A percentile compares a stretch with the other conserved stretches of the same genome.
phyloP scores from a whole-genome alignment of 2,797 vertebrate species.

The Anguilla obscura region DNA sequence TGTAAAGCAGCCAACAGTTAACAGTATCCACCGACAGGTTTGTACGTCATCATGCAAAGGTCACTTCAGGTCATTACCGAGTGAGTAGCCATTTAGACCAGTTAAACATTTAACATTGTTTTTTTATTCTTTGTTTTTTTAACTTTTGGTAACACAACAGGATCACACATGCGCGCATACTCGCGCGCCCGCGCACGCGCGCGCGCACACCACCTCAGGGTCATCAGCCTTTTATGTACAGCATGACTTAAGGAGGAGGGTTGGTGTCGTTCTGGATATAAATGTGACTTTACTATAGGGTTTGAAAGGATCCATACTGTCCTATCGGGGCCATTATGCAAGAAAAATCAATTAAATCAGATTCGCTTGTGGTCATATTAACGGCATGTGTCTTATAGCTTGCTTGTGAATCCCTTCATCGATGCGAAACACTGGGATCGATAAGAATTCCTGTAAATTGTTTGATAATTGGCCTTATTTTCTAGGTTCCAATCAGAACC shows the following conservation, averaged over 20 bases:
- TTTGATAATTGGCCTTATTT: not conserved
- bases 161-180: not conserved
- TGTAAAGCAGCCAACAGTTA: not conserved
- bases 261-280: not conserved
- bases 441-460: not conserved
- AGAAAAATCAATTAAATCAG: constrained; percentile 36
- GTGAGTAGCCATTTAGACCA: not conserved
- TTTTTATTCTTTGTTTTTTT: not conserved
- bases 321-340: constrained; percentile 33
- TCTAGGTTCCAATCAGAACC: not conserved
- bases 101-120: not conserved
- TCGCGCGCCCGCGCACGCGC: not conserved
- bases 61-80: not conserved
- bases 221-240: constrained; percentile 3
- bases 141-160: not conserved
- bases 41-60: not conserved
- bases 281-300: constrained; percentile 19
- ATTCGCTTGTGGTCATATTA: constrained; percentile 18
- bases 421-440: not conserved
- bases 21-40: not conserved
- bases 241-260: not conserved
- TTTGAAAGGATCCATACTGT: not conserved
- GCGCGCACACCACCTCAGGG: not conserved
- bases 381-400: not conserved
- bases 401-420: constrained; percentile 4